Evolutionary conservation across 1,140 invertebrate species (phyloP).

Genomic region (Cydia pomonella): DNA sequence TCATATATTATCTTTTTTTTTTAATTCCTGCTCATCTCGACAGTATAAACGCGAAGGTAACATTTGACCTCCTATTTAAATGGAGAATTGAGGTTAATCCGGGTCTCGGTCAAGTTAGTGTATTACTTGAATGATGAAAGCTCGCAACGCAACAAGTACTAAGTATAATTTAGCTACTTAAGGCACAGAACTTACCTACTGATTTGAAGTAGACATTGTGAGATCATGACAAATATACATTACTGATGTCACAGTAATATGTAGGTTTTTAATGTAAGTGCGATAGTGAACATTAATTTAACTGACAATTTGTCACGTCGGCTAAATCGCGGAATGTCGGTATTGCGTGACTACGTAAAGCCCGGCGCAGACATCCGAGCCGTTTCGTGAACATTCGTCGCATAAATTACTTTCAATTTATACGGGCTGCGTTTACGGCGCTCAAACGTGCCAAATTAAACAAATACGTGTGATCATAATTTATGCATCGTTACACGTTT

Average conservation of each 20-base stretch:
- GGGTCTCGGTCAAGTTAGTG: too few species aligned
- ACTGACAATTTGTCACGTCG: slow-evolving; percentile 76
- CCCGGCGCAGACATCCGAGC: slow-evolving; percentile 55
- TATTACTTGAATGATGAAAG: too few species aligned
- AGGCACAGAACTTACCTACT: not conserved
- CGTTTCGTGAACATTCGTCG: slow-evolving; percentile 65
- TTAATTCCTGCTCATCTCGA: too few species aligned
- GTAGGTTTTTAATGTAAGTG: slow-evolving; percentile 57
- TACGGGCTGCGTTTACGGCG: slow-evolving; percentile 49
- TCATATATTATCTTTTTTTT: too few species aligned
- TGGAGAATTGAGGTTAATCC: too few species aligned
- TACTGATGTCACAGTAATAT: slow-evolving; percentile 38
- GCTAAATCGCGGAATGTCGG: slow-evolving; percentile 66
- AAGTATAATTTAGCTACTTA: too few species aligned
- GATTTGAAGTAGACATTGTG: not conserved
- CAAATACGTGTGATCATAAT: slow-evolving; percentile 62
- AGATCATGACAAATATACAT: slow-evolving; percentile 10
- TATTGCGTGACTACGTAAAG: slow-evolving; percentile 64
- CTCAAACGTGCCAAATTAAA: slow-evolving; percentile 62
- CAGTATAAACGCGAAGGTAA: too few species aligned
- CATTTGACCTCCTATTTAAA: too few species aligned
- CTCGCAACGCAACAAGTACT: too few species aligned
- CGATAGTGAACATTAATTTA: slow-evolving; percentile 69
- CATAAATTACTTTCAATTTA: slow-evolving; percentile 76
- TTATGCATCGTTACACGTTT: slow-evolving; percentile 47